These are phyloP conservation scores for Neolamprologus hecqui DNA, from an alignment of 2,113 vertebrate species.

Conservation along the genomic window DNA sequence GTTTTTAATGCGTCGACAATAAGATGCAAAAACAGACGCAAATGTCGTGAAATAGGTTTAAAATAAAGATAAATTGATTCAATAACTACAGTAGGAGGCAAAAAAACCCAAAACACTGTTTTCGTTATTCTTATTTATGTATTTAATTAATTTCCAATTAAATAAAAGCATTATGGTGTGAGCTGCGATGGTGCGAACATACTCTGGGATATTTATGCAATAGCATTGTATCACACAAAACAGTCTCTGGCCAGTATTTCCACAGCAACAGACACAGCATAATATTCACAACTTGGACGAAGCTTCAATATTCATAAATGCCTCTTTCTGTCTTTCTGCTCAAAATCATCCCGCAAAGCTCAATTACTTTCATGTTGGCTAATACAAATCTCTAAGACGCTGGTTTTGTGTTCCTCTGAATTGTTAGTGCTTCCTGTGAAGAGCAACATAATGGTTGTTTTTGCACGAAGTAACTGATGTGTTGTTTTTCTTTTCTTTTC, in stretches of 20 bases:
- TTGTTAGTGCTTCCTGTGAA: constrained; percentile 43
- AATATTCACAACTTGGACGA: constrained; percentile 52
- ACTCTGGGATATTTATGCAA: constrained; percentile 51
- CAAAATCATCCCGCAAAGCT: constrained; percentile 33
- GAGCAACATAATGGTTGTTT: constrained; percentile 14
- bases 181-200: constrained; percentile 43
- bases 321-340: constrained; percentile 16
- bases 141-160: constrained; percentile 59
- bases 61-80: constrained; percentile 35
- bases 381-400: constrained; percentile 54
- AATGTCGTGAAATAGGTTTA: background rate
- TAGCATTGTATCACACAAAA: constrained; percentile 52
- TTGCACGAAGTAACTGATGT: constrained; percentile 42
- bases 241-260: constrained; percentile 53
- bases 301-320: constrained; percentile 46
- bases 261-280: constrained; percentile 49
- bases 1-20: constrained; percentile 3
- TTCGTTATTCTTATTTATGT: constrained; percentile 50
- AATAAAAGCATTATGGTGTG: constrained; percentile 47
- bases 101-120: background rate
- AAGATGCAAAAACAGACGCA: background rate
- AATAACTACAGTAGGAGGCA: constrained; percentile 25
- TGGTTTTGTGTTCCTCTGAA: constrained; percentile 29
- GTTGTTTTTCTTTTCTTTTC: constrained; percentile 21
- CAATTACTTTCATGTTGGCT: constrained; percentile 47